Evolutionary conservation across 2,888 invertebrate species (phyloP), one percentile per base, ranked within the genome.

Genomic region (Lithophane leautieri): DNA sequence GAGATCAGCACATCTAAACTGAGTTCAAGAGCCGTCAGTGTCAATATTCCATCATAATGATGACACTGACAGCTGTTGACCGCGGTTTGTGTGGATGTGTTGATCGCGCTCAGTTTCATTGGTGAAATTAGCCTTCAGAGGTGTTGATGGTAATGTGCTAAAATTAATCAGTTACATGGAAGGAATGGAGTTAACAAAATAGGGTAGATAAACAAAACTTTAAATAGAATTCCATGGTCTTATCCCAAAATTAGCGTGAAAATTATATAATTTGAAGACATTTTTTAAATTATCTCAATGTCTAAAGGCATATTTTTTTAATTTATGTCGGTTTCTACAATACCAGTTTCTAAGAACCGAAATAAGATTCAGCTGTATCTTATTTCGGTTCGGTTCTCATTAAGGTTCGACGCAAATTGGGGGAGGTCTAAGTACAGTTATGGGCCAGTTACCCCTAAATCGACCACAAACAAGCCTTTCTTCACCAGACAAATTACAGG

Each of bases 401-500:
- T 47, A 47, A 50, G 0, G 1, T 52, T n/a, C 28, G 54, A 47
- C 60, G 60, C 14, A 22, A 50, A 19, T 71, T 16, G 8, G 40
- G 16, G 22, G 6, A 47, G 4, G 8, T 14, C 6, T 19, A 16
- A 56, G 8, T 14, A 14, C n/a, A 42, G 9, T 19, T 34, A 2
- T 19, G 1, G 16, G 1, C 12, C 44, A n/a, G 52, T 8, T 22
- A 28, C 9, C 14, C 14, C 3, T 56, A 70, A 79, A 42, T 56
- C 0, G 12, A 34, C 40, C 22, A 62, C 16, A 34, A 16, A 50
- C 12, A 58, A 52, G 6, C 50, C 28, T 76, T 52, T 58, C 34
- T 34, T 52, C 34, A 69, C 25, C 69, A 82, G 69, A 65, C 77
- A 58, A 44, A 58, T 62, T 52, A n/a, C 19, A 66, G 47, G 50